phyloP scores from a whole-genome alignment of 2,888 invertebrate species.

The Eustalomyia histrio region DNA sequence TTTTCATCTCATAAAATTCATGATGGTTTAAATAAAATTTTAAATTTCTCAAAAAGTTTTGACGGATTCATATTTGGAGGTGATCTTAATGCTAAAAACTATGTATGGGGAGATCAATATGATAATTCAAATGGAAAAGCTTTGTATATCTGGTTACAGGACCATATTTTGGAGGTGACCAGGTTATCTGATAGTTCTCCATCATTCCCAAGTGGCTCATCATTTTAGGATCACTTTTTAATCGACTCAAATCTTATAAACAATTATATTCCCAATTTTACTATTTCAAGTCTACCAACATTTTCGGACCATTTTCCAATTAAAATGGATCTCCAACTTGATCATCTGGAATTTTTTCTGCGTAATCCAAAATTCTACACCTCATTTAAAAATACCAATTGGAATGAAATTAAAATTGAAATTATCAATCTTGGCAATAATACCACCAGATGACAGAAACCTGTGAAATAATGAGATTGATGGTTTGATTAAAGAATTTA shows the following conservation, averaged over 20 bases:
- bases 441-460: no score
- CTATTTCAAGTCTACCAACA: neutral
- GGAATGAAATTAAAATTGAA: no score
- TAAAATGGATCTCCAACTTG: neutral
- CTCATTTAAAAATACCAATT: neutral
- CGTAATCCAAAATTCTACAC: neutral
- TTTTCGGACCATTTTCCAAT: slow-evolving; percentile 34
- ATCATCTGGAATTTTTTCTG: neutral
- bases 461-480: no score
- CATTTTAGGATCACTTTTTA: slow-evolving; percentile 28
- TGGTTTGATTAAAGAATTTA: no score
- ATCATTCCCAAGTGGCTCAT: slow-evolving; percentile 6
- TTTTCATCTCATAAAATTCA: neutral
- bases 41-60: neutral
- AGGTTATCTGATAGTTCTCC: neutral
- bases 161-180: neutral
- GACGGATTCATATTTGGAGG: slow-evolving; percentile 4
- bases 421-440: no score
- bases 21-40: neutral
- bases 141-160: slow-evolving; percentile 2
- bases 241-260: neutral
- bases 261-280: neutral
- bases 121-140: slow-evolving; percentile 4
- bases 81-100: slow-evolving; percentile 3
- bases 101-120: neutral